These are phyloP conservation scores for Paraplagusia blochii DNA, from an alignment of 2,113 vertebrate genomes.

Conservation along the genomic window DNA sequence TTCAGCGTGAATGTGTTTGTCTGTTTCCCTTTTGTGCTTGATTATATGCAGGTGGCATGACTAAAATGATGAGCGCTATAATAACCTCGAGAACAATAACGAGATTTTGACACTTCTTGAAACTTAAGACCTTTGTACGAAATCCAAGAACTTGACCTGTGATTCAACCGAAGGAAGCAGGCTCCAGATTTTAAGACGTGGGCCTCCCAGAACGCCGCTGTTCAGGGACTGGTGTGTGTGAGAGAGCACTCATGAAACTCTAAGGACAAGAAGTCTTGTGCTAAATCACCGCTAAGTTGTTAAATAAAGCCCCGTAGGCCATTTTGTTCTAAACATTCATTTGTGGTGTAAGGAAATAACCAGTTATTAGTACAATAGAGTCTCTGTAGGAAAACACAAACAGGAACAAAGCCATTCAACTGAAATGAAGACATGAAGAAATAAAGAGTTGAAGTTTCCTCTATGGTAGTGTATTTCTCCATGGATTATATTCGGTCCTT, in stretches of 20 bases:
- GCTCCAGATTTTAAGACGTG: not conserved
- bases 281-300: too few species aligned
- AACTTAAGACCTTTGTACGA: not conserved
- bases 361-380: too few species aligned
- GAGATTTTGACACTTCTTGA: not conserved
- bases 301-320: too few species aligned
- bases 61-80: not conserved
- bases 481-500: too few species aligned
- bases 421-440: too few species aligned
- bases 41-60: not conserved
- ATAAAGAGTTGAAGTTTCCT: too few species aligned
- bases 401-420: too few species aligned
- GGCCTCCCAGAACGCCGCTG: not conserved
- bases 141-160: not conserved
- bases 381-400: too few species aligned
- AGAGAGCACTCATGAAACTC: not conserved
- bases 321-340: too few species aligned
- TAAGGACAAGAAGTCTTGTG: not conserved
- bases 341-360: too few species aligned
- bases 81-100: not conserved
- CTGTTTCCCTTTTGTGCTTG: constrained; percentile 16
- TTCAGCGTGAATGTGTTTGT: constrained; percentile 21
- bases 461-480: too few species aligned
- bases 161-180: not conserved
- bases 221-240: not conserved